Base-by-base conservation (phyloP, 2,797 vertebrate species). In the Poecile montanus region DNA sequence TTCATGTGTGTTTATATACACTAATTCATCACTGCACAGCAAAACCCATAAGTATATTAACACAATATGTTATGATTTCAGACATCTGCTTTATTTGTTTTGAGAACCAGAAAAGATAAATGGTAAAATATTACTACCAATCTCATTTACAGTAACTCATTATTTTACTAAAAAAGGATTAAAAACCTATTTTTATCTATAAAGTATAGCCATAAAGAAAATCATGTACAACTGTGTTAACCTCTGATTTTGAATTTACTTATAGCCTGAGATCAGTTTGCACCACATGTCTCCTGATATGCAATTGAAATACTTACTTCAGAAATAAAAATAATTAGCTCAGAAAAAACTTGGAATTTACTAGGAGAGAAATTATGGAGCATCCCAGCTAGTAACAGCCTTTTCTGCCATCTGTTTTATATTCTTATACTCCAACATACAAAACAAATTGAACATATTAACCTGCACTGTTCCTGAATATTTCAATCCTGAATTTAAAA, bases 61-160 rank as follows among this genome's bases (percentile, higher is more conserved):
- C 71, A 84, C 54, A 89, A 9, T 75, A 91, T 34, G 48, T 80
- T 91, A 89, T 62, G 47, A 94, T 85, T 92, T 88, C 58, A 91
- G 70, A 79, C 45, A 87, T 68, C 63, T 88, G 76, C 36, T 89
- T 85, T 88, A 77, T 94, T 77, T 89, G 44, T 81, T 92, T 75
- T 51, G 54, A 78, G 44, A 94, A 91, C 7, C 13, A 76, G 50
- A 88, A 85, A 77, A 68, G n/a, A 80, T 16, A 85, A 85, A 89
- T 56, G 7, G 71, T 80, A 70, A 93, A 86, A 62, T 70, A 84
- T 80, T 78, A 67, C n/a, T 54, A 92, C 29, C 18, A 62, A 85
- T 42, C 38, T 70, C 7, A 85, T 56, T 61, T 93, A 61, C 6
- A 77, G 19, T 47, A 93, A 61, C 25, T 62, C 58, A 53, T 8